A percentile compares a stretch with the other conserved stretches of the same genome.
phyloP scores from a whole-genome alignment of 2,113 vertebrate species.

The Plestiodon gilberti region DNA sequence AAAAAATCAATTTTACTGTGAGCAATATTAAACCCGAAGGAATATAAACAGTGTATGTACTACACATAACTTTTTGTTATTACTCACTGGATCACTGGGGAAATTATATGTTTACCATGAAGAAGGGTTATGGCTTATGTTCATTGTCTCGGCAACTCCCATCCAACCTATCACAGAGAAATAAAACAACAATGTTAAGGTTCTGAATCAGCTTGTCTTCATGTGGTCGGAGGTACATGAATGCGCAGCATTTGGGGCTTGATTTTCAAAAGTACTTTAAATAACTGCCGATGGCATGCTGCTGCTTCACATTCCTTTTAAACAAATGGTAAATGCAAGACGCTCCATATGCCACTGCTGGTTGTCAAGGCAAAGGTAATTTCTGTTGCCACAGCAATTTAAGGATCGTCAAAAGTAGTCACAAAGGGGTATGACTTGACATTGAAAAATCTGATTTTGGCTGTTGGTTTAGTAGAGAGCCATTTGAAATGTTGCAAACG shows the following conservation, averaged over 20 bases:
- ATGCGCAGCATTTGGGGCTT: slow-evolving; percentile 40
- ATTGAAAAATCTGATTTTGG: slow-evolving; percentile 17
- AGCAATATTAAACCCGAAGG: slow-evolving; percentile 79
- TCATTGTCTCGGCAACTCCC: slow-evolving; percentile 74
- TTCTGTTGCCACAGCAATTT: background rate
- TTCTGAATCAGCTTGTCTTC: slow-evolving; percentile 61
- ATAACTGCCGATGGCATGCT: slow-evolving; percentile 1
- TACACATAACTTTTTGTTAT: slow-evolving; percentile 82
- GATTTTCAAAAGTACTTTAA: slow-evolving; percentile 60
- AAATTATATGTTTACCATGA: slow-evolving; percentile 80
- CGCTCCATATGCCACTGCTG: background rate
- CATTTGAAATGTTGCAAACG: background rate
- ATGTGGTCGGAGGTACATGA: slow-evolving; percentile 49
- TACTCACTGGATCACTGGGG: slow-evolving; percentile 77
- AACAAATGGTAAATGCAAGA: background rate
- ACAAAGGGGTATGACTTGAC: background rate
- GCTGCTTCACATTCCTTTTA: background rate
- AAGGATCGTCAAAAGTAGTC: slow-evolving; percentile 15
- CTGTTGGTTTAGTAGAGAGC: slow-evolving; percentile 33
- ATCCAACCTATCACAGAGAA: slow-evolving; percentile 64
- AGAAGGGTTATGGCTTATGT: slow-evolving; percentile 70
- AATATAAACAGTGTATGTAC: slow-evolving; percentile 76
- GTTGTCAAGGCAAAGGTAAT: slow-evolving; percentile 10
- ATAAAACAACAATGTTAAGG: slow-evolving; percentile 68
- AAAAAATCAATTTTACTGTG: slow-evolving; percentile 82